Evolutionary conservation across 1,140 invertebrate genomes (phyloP), one percentile per base, ranked within the genome.

Genomic region (Akabosia matsudoensis): DNA sequence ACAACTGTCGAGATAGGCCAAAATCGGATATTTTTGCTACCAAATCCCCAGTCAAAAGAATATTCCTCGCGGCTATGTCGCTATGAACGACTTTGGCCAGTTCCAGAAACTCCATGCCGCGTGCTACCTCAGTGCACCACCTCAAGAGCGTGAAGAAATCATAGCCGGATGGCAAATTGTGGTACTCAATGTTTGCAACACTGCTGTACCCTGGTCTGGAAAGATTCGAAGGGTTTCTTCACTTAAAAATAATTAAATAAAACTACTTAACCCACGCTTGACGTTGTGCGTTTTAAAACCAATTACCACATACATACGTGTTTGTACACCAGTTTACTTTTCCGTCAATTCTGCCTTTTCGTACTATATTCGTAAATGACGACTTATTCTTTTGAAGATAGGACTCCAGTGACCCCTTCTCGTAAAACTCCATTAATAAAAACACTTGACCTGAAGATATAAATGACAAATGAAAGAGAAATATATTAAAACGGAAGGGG

Each of bases 21-120:
- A 72, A 72, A 26, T 72, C 70, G n/a, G 70, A n/a, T 3, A 72
- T 72, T 28, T 72, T 72, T 3, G 22, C 24, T 24, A n/a, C 2
- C 2, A n/a, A n/a, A 13, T 45, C 28, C 7, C 26, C 70, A 34
- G 33, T 22, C 10, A 72, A 7, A 13, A 72, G 26, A 7, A 72
- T 13, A 24, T 72, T 72, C 33, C 70, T 72, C 1, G 70, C 33
- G 34, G 70, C 70, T 13, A 72, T 14, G 30, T 72, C 70, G 54
- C 54, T 56, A 24, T 56, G 54, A 16, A 56, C 24, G 24, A 56
- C 54, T 24, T 56, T 56, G 24, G 22, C 14, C 22, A 24, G 24
- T 22, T 7, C 54, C 22, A 56, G 22, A 56, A 56, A 56, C 24
- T 56, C 54, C 54, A 56, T 56, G 4, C 54, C 54, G 4, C 24